Evolutionary conservation across 2,888 invertebrate species (phyloP).

Genomic region (Synanthedon andrenaeformis): DNA sequence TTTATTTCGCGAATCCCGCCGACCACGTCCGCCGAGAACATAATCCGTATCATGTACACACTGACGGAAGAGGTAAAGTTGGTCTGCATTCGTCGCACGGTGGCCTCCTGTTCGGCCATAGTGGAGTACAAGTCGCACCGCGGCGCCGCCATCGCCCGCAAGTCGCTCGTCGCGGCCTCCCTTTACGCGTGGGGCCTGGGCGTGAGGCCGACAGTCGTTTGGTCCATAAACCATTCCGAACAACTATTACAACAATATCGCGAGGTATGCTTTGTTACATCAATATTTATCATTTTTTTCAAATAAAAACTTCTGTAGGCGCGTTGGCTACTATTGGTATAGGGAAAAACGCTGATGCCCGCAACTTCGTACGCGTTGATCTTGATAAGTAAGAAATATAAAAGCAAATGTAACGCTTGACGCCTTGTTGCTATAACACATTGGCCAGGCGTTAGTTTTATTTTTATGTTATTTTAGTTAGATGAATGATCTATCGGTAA

Average conservation of each 20-base stretch:
- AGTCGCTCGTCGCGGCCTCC: constrained; percentile 67
- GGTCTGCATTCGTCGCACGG: constrained; percentile 54
- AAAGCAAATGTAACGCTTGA: no score
- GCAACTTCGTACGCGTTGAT: no score
- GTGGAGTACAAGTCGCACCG: constrained; percentile 80
- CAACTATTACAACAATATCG: constrained; percentile 54
- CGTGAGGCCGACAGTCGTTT: constrained; percentile 56
- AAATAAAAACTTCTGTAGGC: no score
- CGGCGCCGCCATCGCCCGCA: constrained; percentile 68
- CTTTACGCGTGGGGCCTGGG: constrained; percentile 60
- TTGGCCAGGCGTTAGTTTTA: no score
- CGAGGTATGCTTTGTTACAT: constrained; percentile 33
- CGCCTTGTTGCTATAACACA: no score
- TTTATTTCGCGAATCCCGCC: constrained; percentile 72
- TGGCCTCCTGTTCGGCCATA: constrained; percentile 72
- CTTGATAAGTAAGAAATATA: no score
- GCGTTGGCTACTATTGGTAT: no score
- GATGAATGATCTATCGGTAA: no score
- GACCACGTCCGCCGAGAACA: constrained; percentile 72
- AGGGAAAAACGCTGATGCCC: no score
- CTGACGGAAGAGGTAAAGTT: constrained; percentile 61
- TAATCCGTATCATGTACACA: constrained; percentile 67
- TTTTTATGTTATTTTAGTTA: no score
- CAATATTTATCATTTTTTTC: not conserved
- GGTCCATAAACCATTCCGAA: constrained; percentile 62